A percentile compares a stretch with the other conserved stretches of the same genome.
Conservation (phyloP, 92 coral and sea anemone genomes). For the Blastomussa wellsi region DNA sequence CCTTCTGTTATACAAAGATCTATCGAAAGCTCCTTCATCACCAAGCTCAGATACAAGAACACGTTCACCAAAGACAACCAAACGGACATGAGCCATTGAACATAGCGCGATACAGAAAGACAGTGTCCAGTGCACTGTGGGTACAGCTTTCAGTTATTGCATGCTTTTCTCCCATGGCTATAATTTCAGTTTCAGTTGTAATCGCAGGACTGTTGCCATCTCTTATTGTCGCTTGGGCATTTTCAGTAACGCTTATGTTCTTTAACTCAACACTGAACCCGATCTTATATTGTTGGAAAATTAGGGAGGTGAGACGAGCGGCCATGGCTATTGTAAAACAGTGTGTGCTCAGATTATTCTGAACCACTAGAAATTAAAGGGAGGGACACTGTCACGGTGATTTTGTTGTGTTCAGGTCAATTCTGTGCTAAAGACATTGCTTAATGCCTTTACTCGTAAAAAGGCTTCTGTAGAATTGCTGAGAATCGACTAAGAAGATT, state of each 20-base stretch:
- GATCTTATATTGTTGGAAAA: conserved; percentile 16
- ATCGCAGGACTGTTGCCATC: neutral
- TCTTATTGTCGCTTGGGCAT: neutral
- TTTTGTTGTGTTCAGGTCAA: neutral
- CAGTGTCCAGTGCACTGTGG: conserved; percentile 23
- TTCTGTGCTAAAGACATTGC: too few relatives aligned
- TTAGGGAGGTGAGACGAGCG: conserved; percentile 13
- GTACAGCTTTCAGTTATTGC: neutral
- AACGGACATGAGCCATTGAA: neutral
- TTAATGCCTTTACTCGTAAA: too few relatives aligned
- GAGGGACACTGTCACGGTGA: neutral
- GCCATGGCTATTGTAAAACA: neutral
- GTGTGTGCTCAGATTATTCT: too few relatives aligned
- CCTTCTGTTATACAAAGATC: neutral
- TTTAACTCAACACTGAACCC: conserved; percentile 17
- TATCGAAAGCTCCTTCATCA: neutral
- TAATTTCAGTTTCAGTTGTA: neutral
- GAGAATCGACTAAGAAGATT: too few relatives aligned
- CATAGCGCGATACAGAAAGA: conserved; percentile 16
- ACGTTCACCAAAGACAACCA: conserved; percentile 3
- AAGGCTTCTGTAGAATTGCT: too few relatives aligned
- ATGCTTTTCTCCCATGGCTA: neutral
- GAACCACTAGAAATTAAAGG: too few relatives aligned
- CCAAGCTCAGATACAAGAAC: conserved; percentile 13
- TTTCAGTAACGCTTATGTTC: neutral